A percentile compares a stretch with the other conserved stretches of the same genome.
Conservation (phyloP, 2,113 vertebrate genomes). For the Ciconia maguari region DNA sequence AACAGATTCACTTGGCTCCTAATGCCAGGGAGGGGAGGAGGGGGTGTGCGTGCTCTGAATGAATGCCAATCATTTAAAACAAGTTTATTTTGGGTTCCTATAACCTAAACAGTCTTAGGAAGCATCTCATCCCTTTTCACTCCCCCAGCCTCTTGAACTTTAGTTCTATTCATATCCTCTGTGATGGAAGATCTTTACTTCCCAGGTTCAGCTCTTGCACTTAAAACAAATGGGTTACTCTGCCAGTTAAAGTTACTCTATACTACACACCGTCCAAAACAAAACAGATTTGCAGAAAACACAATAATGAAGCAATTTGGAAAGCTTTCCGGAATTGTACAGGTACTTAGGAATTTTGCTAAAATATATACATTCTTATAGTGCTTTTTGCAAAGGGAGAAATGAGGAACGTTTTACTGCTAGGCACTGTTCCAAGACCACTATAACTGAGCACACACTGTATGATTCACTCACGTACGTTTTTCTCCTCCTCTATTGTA, state of each 20-base stretch:
- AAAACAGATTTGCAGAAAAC: not conserved
- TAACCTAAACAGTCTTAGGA: not conserved
- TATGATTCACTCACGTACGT: not conserved
- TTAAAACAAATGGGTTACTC: not conserved
- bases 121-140: not conserved
- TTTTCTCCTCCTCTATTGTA: not conserved
- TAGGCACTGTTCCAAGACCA: not conserved
- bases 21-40: not conserved
- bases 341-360: not conserved
- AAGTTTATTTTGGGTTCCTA: not conserved
- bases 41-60: not conserved
- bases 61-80: constrained; percentile 1
- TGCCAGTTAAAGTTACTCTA: not conserved
- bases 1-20: not conserved
- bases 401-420: not conserved
- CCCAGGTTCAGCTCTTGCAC: not conserved
- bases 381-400: not conserved
- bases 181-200: not conserved
- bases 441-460: not conserved
- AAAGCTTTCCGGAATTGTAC: not conserved
- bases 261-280: not conserved
- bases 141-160: not conserved
- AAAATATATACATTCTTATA: not conserved
- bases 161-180: not conserved
- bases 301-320: not conserved